Conservation (phyloP, 2,888 invertebrate genomes). For the Lamellibrachia columna region DNA sequence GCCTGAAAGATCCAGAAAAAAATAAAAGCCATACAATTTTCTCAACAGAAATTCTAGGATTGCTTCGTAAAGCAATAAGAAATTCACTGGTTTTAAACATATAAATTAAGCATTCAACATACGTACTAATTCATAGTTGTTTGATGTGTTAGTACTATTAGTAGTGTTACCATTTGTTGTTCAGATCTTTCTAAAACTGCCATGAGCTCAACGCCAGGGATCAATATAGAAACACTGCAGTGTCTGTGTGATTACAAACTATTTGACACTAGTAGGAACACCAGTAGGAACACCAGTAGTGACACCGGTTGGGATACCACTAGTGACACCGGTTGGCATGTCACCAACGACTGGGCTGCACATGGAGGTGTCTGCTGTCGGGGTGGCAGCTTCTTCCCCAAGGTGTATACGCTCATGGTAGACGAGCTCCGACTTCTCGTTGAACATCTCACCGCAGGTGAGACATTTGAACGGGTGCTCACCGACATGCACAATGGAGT, state of each 20-base stretch:
- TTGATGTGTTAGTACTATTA: background rate
- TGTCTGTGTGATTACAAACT: background rate
- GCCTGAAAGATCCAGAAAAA: background rate
- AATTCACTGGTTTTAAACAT: background rate
- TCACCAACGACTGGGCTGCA: background rate
- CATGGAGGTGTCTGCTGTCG: background rate
- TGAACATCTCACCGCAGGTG: background rate
- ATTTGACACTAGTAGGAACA: background rate
- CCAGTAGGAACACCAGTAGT: background rate
- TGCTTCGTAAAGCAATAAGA: background rate
- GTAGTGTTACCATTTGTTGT: background rate
- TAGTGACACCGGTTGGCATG: background rate
- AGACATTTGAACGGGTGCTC: background rate
- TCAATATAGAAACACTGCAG: background rate
- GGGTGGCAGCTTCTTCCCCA: conserved; percentile 7
- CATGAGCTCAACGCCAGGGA: background rate
- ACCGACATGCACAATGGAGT: background rate
- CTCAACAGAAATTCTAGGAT: no score
- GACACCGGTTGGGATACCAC: background rate
- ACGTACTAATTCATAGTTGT: background rate
- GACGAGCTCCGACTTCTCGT: background rate
- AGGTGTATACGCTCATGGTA: background rate
- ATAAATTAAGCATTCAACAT: background rate
- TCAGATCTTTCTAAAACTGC: background rate
- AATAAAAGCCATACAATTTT: no score